These are phyloP conservation scores for Pachyuromys duprasi DNA, from an alignment of 2,797 vertebrate genomes.

Conservation along the genomic window DNA sequence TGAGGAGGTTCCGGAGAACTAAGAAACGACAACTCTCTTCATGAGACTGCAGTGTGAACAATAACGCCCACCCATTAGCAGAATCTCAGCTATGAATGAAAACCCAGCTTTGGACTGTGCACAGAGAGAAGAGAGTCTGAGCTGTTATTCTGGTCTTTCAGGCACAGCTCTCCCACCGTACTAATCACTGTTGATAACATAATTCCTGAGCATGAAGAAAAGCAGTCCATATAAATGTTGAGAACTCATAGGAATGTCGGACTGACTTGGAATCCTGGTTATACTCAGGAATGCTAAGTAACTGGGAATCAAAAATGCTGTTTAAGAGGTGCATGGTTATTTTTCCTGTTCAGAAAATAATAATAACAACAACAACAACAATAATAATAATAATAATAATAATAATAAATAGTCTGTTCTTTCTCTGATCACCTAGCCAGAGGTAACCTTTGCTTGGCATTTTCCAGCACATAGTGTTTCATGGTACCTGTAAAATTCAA, in stretches of 20 bases:
- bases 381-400: too few species aligned
- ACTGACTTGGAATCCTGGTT: neutral
- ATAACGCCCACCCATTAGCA: neutral
- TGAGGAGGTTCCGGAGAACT: neutral
- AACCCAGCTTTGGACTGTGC: conserved; percentile 25
- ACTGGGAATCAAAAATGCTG: neutral
- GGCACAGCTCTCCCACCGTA: conserved; percentile 14
- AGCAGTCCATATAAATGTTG: neutral
- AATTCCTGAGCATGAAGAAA: conserved; percentile 10
- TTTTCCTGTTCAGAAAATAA: neutral
- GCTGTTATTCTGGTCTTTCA: neutral
- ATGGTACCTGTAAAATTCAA: neutral
- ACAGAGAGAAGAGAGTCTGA: neutral
- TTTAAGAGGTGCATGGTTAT: neutral
- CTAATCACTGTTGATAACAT: conserved; percentile 37
- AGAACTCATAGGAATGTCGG: neutral
- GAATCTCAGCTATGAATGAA: conserved; percentile 57
- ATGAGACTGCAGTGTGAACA: neutral
- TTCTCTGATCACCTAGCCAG: neutral
- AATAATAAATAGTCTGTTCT: neutral
- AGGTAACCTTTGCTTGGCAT: neutral
- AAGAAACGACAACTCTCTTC: conserved; percentile 38
- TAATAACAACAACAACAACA: too few species aligned
- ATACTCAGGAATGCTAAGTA: neutral
- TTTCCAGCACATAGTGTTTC: neutral